These are phyloP conservation scores for Epicampocera succincta DNA, from an alignment of 2,888 invertebrate species.

Conservation along the genomic window DNA sequence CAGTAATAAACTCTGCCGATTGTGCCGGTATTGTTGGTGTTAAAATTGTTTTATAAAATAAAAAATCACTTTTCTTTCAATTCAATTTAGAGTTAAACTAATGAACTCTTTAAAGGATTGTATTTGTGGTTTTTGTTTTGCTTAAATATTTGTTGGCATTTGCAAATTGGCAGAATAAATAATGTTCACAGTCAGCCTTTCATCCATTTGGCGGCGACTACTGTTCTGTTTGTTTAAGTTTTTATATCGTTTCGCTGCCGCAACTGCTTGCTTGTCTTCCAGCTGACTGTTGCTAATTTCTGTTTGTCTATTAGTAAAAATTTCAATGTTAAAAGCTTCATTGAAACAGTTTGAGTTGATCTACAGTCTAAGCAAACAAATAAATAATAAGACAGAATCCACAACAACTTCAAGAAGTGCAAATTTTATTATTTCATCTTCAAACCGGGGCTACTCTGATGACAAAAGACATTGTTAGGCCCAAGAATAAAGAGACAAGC, in stretches of 20 bases:
- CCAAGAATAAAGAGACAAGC: conserved; percentile 11
- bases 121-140: not conserved
- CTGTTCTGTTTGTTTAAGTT: conserved; percentile 58
- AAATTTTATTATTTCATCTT: conserved; percentile 54
- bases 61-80: conserved; percentile 63
- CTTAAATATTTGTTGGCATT: conserved; percentile 51
- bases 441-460: conserved; percentile 54
- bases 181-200: conserved; percentile 74
- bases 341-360: conserved; percentile 59
- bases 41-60: conserved; percentile 64
- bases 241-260: conserved; percentile 31
- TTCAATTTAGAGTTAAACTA: conserved; percentile 71
- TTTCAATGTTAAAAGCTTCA: conserved; percentile 67
- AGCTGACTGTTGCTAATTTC: conserved; percentile 69
- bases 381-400: conserved; percentile 36
- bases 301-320: conserved; percentile 66
- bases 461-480: conserved; percentile 64
- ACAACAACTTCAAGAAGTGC: conserved; percentile 19
- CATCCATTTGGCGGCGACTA: conserved; percentile 61
- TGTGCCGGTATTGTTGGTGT: conserved; percentile 58
- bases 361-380: conserved; percentile 41
- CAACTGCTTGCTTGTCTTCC: conserved; percentile 19
- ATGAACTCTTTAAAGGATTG: conserved; percentile 74
- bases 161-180: conserved; percentile 79
- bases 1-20: not conserved